phyloP scores from a whole-genome alignment of 2,113 vertebrate species.

The Boulengeromyrus knoepffleri region DNA sequence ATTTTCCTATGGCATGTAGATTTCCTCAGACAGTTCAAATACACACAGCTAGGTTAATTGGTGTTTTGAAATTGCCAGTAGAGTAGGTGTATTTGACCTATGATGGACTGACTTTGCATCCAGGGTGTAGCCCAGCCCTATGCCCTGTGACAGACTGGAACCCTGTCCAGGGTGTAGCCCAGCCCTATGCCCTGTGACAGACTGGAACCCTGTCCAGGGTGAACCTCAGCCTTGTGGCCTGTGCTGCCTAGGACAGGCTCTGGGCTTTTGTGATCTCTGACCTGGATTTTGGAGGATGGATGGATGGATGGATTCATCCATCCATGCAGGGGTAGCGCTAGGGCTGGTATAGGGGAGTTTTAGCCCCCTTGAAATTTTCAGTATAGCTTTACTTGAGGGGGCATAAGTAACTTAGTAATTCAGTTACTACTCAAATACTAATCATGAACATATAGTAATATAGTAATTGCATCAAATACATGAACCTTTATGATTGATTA shows the following conservation, averaged over 20 bases:
- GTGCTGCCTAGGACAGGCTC: neutral
- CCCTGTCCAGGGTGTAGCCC: neutral
- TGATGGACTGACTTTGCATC: neutral
- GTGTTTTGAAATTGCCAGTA: neutral
- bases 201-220: no score
- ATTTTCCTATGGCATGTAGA: neutral
- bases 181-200: neutral
- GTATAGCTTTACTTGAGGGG: neutral
- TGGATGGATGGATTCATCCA: neutral
- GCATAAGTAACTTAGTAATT: neutral
- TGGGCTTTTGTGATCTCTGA: neutral
- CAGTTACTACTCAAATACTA: neutral
- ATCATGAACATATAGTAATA: neutral
- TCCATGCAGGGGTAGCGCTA: neutral
- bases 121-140: neutral
- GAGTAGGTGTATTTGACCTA: neutral
- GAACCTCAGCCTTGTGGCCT: neutral
- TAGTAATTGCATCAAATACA: neutral
- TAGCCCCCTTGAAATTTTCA: neutral
- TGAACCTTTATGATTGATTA: neutral
- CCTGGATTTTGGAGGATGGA: neutral
- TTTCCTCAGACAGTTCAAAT: neutral
- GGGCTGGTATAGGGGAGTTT: neutral
- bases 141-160: no score
- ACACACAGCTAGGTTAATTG: neutral